A percentile compares a stretch with the other conserved stretches of the same genome.
Conservation (phyloP, 2,113 vertebrate genomes). For the Leucosticte australis region DNA sequence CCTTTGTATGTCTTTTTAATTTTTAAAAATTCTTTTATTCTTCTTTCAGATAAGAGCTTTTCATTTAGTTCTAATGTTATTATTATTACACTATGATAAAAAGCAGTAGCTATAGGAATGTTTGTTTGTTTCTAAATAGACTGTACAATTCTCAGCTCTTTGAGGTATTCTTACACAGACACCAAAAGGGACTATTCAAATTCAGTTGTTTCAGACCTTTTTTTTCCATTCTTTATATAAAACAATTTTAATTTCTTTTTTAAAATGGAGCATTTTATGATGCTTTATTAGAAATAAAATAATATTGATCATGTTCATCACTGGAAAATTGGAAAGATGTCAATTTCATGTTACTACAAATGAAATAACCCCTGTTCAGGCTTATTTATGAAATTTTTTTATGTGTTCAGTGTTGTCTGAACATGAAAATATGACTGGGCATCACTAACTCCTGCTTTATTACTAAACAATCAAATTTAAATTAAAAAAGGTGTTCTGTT, state of each 20-base stretch:
- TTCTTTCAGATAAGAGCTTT: background rate
- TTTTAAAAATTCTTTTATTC: background rate
- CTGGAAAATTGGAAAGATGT: background rate
- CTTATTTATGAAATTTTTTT: background rate
- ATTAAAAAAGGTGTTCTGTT: background rate
- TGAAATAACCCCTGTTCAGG: background rate
- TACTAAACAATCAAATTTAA: background rate
- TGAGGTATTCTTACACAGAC: background rate
- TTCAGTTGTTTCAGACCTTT: background rate
- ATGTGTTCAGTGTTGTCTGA: background rate
- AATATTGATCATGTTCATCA: background rate
- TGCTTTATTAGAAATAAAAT: background rate
- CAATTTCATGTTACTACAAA: background rate
- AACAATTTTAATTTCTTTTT: background rate
- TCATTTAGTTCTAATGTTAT: background rate
- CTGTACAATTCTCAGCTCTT: background rate
- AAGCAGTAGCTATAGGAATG: background rate
- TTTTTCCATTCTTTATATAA: background rate
- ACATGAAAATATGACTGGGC: background rate
- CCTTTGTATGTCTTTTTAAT: background rate
- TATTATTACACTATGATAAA: background rate
- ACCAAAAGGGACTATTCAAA: background rate
- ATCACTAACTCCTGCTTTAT: background rate
- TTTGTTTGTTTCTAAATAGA: background rate
- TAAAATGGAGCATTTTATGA: background rate